phyloP scores from a whole-genome alignment of 2,888 invertebrate genomes.

The Drosophila neoperkinsi region DNA sequence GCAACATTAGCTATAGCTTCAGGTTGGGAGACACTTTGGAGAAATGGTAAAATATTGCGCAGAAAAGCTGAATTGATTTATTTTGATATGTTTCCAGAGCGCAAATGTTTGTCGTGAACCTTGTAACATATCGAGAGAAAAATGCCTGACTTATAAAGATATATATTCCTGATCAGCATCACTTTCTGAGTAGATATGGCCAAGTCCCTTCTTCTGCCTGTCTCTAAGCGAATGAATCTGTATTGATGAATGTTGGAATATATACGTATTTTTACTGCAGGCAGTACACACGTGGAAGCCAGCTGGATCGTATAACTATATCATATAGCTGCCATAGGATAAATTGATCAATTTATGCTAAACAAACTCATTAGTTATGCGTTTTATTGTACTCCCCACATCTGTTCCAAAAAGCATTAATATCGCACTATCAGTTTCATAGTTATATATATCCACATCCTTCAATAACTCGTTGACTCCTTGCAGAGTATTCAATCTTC shows the following conservation, averaged over 20 bases:
- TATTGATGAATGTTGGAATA: background rate
- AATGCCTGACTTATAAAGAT: accelerated
- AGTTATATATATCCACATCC: no score
- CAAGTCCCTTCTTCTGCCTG: accelerated
- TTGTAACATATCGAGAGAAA: background rate
- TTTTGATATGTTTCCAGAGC: background rate
- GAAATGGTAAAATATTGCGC: background rate
- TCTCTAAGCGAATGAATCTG: no score
- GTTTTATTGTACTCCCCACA: no score
- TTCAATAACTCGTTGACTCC: background rate
- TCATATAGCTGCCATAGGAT: background rate
- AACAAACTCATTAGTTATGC: no score
- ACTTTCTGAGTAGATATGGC: accelerated
- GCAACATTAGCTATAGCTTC: constrained; percentile 10
- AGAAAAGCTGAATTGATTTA: background rate
- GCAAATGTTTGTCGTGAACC: background rate
- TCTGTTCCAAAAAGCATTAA: no score
- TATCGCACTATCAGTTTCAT: no score
- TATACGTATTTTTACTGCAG: no score
- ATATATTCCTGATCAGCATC: background rate
- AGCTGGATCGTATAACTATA: background rate
- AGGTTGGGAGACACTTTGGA: background rate
- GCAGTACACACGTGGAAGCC: no score
- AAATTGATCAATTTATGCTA: no score
- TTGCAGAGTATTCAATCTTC: background rate